Percentiles rank a stretch among this genome's conserved stretches.
Evolutionary conservation across 2,888 invertebrate genomes (phyloP).

Genomic region (Octonoba sinensis): DNA sequence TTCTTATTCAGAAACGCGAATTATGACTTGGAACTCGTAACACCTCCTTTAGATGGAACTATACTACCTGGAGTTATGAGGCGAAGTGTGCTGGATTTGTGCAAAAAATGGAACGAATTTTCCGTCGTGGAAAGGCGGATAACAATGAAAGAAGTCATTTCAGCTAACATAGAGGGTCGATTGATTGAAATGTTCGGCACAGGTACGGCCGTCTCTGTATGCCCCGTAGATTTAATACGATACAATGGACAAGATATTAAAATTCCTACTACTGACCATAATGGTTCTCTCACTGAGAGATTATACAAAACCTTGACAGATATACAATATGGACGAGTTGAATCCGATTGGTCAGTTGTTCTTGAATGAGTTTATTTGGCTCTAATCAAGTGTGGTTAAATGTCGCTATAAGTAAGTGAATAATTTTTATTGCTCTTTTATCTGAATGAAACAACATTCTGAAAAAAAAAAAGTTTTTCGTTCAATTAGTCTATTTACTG

Average conservation of each 20-base stretch:
- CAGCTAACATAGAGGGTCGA: constrained; percentile 85
- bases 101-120: constrained; percentile 78
- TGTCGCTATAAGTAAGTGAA: neutral
- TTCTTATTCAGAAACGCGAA: constrained; percentile 91
- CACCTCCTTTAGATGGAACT: constrained; percentile 91
- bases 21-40: constrained; percentile 89
- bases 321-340: constrained; percentile 89
- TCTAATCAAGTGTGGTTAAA: no score
- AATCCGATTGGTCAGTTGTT: constrained; percentile 83
- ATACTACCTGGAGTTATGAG: constrained; percentile 96
- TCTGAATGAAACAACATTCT: no score
- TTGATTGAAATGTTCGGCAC: constrained; percentile 95
- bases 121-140: constrained; percentile 84
- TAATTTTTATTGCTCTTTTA: no score
- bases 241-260: constrained; percentile 76
- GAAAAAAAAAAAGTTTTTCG: no score
- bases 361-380: constrained; percentile 73
- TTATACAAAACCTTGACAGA: constrained; percentile 84
- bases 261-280: constrained; percentile 76
- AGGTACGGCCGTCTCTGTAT: constrained; percentile 96
- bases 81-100: constrained; percentile 85
- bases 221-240: constrained; percentile 88
- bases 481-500: no score
- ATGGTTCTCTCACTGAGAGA: constrained; percentile 80
- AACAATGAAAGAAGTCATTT: constrained; percentile 85